Percentiles rank a stretch among this genome's conserved stretches.
phyloP scores from a whole-genome alignment of 2,888 invertebrate genomes.

The Drosophila acutilabella region DNA sequence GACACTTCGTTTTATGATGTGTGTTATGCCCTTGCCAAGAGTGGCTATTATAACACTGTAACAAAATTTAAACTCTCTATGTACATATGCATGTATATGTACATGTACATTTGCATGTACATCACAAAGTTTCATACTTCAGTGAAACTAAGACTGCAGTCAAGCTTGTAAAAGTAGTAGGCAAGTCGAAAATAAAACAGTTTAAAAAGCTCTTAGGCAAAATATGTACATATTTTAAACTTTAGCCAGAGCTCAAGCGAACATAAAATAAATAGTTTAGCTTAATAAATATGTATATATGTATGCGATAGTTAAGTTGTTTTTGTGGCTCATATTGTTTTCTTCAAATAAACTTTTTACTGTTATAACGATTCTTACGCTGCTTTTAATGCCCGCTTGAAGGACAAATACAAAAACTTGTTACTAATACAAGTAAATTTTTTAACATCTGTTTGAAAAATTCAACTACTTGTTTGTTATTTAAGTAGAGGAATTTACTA shows the following conservation, averaged over 20 bases:
- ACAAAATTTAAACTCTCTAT: constrained; percentile 39
- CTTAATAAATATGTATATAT: background rate
- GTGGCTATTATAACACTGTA: constrained; percentile 56
- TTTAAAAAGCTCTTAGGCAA: background rate
- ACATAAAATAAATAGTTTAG: background rate
- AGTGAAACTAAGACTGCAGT: background rate
- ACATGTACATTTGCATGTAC: constrained; percentile 5
- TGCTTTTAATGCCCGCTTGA: too few relatives aligned
- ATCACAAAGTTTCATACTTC: constrained; percentile 1
- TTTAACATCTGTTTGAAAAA: too few relatives aligned
- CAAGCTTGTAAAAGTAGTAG: background rate
- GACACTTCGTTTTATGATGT: constrained; percentile 57
- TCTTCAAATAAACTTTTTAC: too few relatives aligned
- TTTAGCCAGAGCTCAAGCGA: too few relatives aligned
- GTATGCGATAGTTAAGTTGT: background rate
- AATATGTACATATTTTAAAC: background rate
- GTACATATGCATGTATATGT: constrained; percentile 7
- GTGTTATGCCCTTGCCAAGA: constrained; percentile 59
- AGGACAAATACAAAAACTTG: too few relatives aligned
- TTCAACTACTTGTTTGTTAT: too few relatives aligned
- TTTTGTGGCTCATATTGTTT: too few relatives aligned
- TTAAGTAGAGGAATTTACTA: too few relatives aligned
- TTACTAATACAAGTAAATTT: too few relatives aligned
- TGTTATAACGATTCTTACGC: too few relatives aligned
- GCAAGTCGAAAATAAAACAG: background rate